Base-by-base conservation (phyloP, 2,797 vertebrate species). In the Euthynnus affinis region DNA sequence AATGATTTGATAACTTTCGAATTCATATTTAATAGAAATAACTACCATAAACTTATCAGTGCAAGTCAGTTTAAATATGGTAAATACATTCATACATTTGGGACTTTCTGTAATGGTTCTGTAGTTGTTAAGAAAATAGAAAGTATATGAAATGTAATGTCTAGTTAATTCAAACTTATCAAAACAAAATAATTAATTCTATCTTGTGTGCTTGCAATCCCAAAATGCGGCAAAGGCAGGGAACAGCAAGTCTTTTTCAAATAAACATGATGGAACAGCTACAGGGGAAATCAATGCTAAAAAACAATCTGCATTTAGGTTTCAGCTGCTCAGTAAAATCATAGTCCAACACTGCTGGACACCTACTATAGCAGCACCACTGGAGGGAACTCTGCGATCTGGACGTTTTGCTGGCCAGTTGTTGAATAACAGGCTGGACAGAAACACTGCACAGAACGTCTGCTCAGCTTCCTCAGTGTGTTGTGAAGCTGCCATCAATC, bases 401-500 rank as follows among this genome's bases (percentile, higher is more conserved):
- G 23, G 23, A 42, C 18, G 23, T 40, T 40, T 46, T 25, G 32
- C 13, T 34, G 9, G 32, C 58, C 23, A 75, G 14, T 40, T 27
- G 29, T 53, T 42, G 46, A 48, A 53, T 23, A 29, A 22, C 49
- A 14, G 42, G 17, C 29, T 22, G 6, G 14, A 57, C 9, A 59
- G n/a, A 64, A 5, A 65, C 23, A 22, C 37, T 27, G 9, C 0
- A 32, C 5, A 22, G 5, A 71, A 20, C 0, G 0, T 42, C 6
- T 49, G 37, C 44, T 63, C 69, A 9, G 58, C 5, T 0, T 60
- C 42, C 56, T 27, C 20, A 22, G 1, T 44, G 69, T 14, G 51
- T 34, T 78, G 76, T 74, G 60, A 76, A 4, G 64, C 83, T 61
- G 25, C 13, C 22, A 23, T 51, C 48, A 59, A 68, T 75, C 91